Evolutionary conservation across 2,113 vertebrate genomes (phyloP), one percentile per base, ranked within the genome.

Genomic region (Pitta sordida): DNA sequence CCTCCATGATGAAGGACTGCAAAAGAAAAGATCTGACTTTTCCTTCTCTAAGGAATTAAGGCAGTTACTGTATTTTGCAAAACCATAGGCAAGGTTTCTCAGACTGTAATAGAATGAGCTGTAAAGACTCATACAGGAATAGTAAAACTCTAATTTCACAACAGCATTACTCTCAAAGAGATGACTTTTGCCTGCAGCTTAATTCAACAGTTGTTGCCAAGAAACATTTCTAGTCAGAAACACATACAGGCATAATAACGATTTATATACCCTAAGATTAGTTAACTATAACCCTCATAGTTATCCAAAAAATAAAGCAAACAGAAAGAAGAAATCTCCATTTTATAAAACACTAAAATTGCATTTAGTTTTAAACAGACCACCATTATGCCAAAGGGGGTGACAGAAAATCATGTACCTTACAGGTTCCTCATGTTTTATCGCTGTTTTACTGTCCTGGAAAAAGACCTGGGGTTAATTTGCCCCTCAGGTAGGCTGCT

Each of bases 201-300:
- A 91, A 86, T 73, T 73, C 81, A 91, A 85, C 23, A 37, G 41
- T 87, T 82, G 83, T 49, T 93, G 89, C 83, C 88, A 95, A 89
- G 91, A 85, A 79, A 43, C 49, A 79, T 62, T 92, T 60, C 69
- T 86, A 59, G 56, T 51, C 55, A 92, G 71, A 95, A 94, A 92
- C 29, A 55, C 43, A 74, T 14, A 59, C 11, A 71, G 30, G n/a
- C 80, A 58, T 21, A 58, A 29, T 46, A 79, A 59, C 43, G 65
- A 93, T 30, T 89, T 59, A 86, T 58, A 71, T 14, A 76, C 24
- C 41, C 37, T 60, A 56, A 76, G 80, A 81, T 93, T 68, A 89
- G 32, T 94, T 91, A 95, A 86, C 81, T 76, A 53, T 58, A 93
- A 91, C 56, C 77, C 62, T 43, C 62, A 39, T 2, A 39, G 41